Conservation (phyloP, 2,797 vertebrate species). For the Intellagama lesueurii region DNA sequence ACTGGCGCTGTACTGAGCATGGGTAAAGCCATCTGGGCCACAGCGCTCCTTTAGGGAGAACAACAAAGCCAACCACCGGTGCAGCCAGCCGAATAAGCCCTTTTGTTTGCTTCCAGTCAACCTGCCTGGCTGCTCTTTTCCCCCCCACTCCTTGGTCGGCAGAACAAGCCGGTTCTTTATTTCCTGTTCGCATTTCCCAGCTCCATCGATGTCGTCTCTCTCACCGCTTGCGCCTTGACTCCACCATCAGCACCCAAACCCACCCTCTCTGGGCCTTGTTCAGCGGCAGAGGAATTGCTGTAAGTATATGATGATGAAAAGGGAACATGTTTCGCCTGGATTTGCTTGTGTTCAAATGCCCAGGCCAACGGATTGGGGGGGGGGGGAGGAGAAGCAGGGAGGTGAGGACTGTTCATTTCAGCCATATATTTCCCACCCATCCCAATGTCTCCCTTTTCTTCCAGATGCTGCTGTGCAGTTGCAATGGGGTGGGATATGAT, state of each 20-base stretch:
- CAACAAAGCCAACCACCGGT: constrained; percentile 13
- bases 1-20: constrained; percentile 15
- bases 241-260: no score
- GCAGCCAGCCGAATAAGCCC: neutral
- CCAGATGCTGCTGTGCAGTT: neutral
- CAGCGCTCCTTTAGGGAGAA: neutral
- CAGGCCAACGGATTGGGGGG: neutral
- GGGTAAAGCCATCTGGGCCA: constrained; percentile 13
- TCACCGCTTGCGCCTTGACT: constrained; percentile 47
- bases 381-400: neutral
- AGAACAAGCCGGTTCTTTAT: no score
- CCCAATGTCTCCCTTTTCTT: neutral
- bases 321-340: neutral
- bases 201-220: neutral
- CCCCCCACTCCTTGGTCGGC: neutral
- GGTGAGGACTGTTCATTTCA: neutral
- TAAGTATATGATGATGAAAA: constrained; percentile 46
- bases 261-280: neutral
- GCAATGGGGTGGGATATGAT: no score
- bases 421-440: neutral
- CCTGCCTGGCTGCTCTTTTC: neutral
- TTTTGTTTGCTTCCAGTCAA: neutral
- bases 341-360: neutral
- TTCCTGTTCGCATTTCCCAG: accelerated
- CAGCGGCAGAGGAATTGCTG: constrained; percentile 24